These are phyloP conservation scores for Euglossa dilemma DNA, from an alignment of 1,140 invertebrate genomes.

Conservation along the genomic window DNA sequence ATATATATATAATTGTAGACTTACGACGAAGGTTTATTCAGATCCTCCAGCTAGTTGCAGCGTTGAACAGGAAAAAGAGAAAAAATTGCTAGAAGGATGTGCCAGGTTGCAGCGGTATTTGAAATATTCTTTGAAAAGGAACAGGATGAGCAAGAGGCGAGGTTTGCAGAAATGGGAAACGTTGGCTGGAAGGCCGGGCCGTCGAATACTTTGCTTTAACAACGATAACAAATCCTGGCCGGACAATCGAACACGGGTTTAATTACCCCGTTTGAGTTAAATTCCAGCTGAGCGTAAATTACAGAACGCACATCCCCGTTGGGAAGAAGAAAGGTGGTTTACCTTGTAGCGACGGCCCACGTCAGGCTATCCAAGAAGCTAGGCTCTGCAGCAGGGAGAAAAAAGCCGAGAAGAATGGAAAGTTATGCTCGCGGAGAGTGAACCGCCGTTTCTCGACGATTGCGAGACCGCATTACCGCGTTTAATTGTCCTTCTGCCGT, in stretches of 20 bases:
- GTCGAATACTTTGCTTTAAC: too few species aligned
- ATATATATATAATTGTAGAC: too few species aligned
- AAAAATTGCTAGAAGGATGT: too few species aligned
- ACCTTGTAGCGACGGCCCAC: slow-evolving; percentile 60
- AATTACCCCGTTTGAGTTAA: slow-evolving; percentile 7
- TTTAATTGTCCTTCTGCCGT: not conserved
- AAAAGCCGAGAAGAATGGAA: slow-evolving; percentile 6
- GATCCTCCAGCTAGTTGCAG: too few species aligned
- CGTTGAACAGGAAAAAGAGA: too few species aligned
- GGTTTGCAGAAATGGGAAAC: too few species aligned
- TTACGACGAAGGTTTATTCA: too few species aligned
- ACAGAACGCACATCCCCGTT: slow-evolving; percentile 22
- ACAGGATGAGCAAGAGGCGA: too few species aligned
- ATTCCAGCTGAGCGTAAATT: slow-evolving; percentile 10
- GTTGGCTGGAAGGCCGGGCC: too few species aligned
- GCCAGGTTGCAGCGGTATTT: too few species aligned
- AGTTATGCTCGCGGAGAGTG: not conserved
- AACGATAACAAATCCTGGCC: too few species aligned
- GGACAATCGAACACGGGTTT: not conserved
- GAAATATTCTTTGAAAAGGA: too few species aligned
- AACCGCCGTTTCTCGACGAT: not conserved
- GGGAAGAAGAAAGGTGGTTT: slow-evolving; percentile 55
- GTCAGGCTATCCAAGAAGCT: not conserved
- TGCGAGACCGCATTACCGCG: not conserved
- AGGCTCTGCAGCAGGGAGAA: not conserved